Conservation (phyloP, 2,797 vertebrate genomes). For the Urocyon cinereoargenteus region DNA sequence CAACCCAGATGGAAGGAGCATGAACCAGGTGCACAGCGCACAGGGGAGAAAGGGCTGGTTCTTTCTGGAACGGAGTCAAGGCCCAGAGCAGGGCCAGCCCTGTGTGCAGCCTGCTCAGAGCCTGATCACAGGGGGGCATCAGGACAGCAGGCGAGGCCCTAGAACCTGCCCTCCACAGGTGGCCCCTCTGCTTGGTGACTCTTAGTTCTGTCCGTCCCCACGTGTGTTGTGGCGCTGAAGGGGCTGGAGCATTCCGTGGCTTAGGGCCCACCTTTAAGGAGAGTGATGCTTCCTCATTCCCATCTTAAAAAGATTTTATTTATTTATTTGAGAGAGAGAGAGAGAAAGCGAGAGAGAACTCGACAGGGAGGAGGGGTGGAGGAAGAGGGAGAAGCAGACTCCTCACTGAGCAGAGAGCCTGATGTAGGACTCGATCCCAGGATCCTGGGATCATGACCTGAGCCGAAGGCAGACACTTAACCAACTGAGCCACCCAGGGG, state of each 20-base stretch:
- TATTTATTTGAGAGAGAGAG: too few relatives aligned
- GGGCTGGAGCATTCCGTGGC: background rate
- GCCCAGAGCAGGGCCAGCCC: background rate
- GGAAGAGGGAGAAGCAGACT: too few relatives aligned
- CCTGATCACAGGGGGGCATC: background rate
- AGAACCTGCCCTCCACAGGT: background rate
- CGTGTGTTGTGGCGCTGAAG: background rate
- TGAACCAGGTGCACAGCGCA: accelerated
- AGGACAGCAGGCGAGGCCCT: background rate
- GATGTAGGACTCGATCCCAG: too few relatives aligned
- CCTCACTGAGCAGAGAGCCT: too few relatives aligned
- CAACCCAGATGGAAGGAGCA: background rate
- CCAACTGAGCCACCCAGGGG: too few relatives aligned
- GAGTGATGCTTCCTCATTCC: background rate
- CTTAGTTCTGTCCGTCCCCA: accelerated
- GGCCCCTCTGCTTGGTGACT: too few relatives aligned
- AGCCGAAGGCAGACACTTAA: too few relatives aligned
- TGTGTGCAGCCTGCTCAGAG: background rate
- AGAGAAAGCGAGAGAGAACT: too few relatives aligned
- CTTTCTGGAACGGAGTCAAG: background rate
- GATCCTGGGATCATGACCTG: too few relatives aligned
- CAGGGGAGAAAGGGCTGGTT: background rate
- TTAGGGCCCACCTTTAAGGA: background rate
- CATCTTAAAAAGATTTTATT: background rate
- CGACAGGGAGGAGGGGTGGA: too few relatives aligned